These are phyloP conservation scores for Anthophora plumipes DNA, from an alignment of 2,888 invertebrate species.

Conservation along the genomic window DNA sequence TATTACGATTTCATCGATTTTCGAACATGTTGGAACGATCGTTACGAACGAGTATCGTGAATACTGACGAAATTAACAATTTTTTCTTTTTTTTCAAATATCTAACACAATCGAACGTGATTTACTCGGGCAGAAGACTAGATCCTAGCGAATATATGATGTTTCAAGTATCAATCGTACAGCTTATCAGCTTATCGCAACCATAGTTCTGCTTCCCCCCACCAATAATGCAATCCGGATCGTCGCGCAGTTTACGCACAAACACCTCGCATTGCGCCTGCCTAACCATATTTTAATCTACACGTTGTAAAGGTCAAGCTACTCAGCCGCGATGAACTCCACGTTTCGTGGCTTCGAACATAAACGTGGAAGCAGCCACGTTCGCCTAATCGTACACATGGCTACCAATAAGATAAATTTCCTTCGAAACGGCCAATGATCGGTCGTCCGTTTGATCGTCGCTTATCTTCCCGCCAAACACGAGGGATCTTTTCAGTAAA, in stretches of 20 bases:
- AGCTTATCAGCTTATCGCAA: not conserved
- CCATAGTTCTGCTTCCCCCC: not conserved
- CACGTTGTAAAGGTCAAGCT: constrained; percentile 55
- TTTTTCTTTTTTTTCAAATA: not conserved
- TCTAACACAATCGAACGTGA: not conserved
- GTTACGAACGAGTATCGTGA: not conserved
- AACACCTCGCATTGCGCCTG: constrained; percentile 26
- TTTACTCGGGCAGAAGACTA: not conserved
- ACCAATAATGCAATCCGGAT: not conserved
- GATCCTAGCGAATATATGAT: not conserved
- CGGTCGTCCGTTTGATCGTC: not conserved
- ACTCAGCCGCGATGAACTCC: constrained; percentile 24
- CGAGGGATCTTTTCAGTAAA: constrained; percentile 39
- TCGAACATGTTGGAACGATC: not conserved
- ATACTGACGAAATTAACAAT: not conserved
- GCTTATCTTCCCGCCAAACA: constrained; percentile 61
- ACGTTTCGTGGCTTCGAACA: constrained; percentile 54
- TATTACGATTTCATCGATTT: constrained; percentile 4
- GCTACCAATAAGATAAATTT: constrained; percentile 41
- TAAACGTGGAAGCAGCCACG: constrained; percentile 64
- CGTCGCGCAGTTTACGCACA: not conserved
- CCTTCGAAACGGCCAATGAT: constrained; percentile 45
- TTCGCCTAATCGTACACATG: constrained; percentile 33
- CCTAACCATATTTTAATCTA: constrained; percentile 43
- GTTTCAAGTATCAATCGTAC: not conserved